phyloP scores from a whole-genome alignment of 2,113 vertebrate species.

The Scopus umbretta region DNA sequence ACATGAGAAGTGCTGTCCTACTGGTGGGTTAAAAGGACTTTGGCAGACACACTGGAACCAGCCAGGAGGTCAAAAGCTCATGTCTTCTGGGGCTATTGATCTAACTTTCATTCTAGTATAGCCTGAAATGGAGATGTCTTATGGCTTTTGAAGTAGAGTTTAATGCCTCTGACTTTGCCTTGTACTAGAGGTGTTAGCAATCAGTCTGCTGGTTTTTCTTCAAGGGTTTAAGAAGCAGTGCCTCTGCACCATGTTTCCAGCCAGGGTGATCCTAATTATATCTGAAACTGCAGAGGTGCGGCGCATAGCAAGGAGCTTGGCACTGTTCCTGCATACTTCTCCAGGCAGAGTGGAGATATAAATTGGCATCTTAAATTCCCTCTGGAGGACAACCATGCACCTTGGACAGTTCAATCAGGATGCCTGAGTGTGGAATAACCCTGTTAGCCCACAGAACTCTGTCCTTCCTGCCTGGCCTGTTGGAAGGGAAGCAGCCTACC shows the following conservation, averaged over 20 bases:
- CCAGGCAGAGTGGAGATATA: background rate
- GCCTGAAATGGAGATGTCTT: background rate
- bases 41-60: background rate
- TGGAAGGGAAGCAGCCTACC: background rate
- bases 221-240: background rate
- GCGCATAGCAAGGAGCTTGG: background rate
- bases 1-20: background rate
- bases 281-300: slow-evolving; percentile 36
- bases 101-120: background rate
- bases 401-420: background rate
- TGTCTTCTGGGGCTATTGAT: background rate
- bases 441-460: background rate
- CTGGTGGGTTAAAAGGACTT: background rate
- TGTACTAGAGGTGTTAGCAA: background rate
- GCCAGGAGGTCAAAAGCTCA: background rate
- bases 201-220: background rate
- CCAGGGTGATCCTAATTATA: background rate
- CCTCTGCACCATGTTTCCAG: background rate
- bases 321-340: background rate
- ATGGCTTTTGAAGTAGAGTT: background rate
- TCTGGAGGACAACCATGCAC: background rate
- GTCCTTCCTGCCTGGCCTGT: background rate
- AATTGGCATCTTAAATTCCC: background rate
- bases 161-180: background rate
- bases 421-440: background rate